phyloP scores from a whole-genome alignment of 2,888 invertebrate genomes.

The Oligia fasciuncula region DNA sequence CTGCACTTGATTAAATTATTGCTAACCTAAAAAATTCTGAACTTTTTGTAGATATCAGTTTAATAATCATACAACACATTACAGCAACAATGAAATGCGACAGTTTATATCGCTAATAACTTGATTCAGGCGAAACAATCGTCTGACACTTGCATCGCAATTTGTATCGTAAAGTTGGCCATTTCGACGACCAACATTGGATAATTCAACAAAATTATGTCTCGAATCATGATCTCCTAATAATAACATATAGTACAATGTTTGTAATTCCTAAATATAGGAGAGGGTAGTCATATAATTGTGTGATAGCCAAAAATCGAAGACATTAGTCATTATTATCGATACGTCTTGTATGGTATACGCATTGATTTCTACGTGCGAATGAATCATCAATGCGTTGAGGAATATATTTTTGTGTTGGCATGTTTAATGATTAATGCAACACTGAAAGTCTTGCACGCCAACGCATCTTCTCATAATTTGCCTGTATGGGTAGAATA shows the following conservation, averaged over 20 bases:
- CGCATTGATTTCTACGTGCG: constrained; percentile 41
- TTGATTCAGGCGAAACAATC: not conserved
- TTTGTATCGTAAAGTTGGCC: constrained; percentile 29
- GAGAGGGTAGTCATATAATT: constrained; percentile 33
- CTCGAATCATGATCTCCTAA: constrained; percentile 42
- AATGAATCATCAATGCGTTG: constrained; percentile 52
- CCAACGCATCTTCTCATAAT: constrained; percentile 37
- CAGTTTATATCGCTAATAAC: constrained; percentile 1
- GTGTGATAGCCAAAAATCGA: constrained; percentile 64
- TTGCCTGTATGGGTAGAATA: constrained; percentile 19
- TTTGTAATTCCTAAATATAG: constrained; percentile 55
- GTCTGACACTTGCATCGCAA: constrained; percentile 5
- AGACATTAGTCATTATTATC: constrained; percentile 57
- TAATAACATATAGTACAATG: constrained; percentile 42
- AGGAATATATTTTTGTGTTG: constrained; percentile 56
- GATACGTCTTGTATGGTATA: constrained; percentile 26
- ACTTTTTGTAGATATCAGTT: not conserved
- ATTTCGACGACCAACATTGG: constrained; percentile 36
- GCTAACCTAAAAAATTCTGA: not conserved
- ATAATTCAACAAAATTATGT: constrained; percentile 18
- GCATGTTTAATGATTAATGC: constrained; percentile 51
- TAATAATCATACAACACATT: constrained; percentile 1
- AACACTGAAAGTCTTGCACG: constrained; percentile 45
- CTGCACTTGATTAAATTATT: not conserved
- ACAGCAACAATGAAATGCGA: not conserved